Evolutionary conservation across 2,113 vertebrate genomes (phyloP), one percentile per base, ranked within the genome.

Genomic region (Oreochromis aureus): DNA sequence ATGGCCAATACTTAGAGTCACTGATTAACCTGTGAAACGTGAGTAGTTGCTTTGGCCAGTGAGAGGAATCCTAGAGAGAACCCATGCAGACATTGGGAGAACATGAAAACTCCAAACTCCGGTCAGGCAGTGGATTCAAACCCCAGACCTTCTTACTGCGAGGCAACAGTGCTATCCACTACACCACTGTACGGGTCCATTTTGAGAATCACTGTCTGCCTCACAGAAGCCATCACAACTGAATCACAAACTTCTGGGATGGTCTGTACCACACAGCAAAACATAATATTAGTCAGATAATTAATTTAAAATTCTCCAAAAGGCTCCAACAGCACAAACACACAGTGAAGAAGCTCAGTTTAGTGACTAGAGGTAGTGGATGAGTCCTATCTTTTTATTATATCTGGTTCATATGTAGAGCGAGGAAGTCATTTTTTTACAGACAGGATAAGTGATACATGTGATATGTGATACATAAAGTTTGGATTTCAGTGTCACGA

Each of bases 401-500:
- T 22, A 89, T 81, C 82, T 66, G 54, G 63, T 82, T 73, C 18
- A 66, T 39, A 27, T 80, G 34, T 5, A 48, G 16, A 83, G 10
- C 30, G 12, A 80, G 6, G 56, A 81, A 39, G 48, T 88, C 39
- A 58, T 59, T 59, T 30, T 44, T 44, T 41, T 34, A 27, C 15
- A 79, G 83, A 30, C 4, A 34, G 71, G 76, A 80, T 48, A 86
- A 83, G 61, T 83, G 59, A 89, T 86, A 41, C 81, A 86, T 84
- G 86, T 73, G 80, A 66, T 36, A 86, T 81, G 61, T 84, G 66
- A 89, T 87, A 63, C 58, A 82, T 83, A 41, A 86, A 41, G 46
- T 86, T 90, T 12, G 1, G 56, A 61, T 89, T 90, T 81, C 84
- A 80, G 71, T 51, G 5, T 48, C 71, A 32, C 24, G 1, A 32